A percentile compares a stretch with the other conserved stretches of the same genome.
Conservation (phyloP, 2,113 vertebrate species). For the Cyprinodon brontotheroides region DNA sequence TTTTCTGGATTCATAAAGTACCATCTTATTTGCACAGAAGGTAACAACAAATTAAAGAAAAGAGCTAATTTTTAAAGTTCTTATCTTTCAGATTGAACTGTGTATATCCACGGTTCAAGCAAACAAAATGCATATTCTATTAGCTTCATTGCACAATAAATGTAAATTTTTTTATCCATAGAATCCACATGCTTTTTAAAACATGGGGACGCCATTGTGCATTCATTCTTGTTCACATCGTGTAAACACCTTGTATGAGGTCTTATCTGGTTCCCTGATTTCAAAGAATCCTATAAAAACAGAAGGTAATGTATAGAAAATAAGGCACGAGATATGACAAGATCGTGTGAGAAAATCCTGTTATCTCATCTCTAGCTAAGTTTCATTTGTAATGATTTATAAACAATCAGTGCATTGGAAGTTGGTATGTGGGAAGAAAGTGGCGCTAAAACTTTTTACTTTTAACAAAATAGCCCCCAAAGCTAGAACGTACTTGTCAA, state of each 20-base stretch:
- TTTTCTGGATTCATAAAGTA: background rate
- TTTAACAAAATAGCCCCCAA: background rate
- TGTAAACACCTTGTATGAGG: slow-evolving; percentile 3
- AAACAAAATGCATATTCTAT: too few species aligned
- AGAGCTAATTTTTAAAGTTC: background rate
- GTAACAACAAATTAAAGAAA: background rate
- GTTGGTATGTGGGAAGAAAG: too few species aligned
- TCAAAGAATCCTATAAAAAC: slow-evolving; percentile 11
- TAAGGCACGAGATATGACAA: background rate
- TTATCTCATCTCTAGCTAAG: background rate
- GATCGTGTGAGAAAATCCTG: background rate
- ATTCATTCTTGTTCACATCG: too few species aligned
- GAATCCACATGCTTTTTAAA: too few species aligned
- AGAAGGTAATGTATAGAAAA: background rate
- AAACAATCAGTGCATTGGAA: background rate
- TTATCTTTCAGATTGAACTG: too few species aligned
- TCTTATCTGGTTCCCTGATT: slow-evolving; percentile 1
- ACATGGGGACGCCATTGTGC: too few species aligned
- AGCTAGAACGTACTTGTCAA: background rate
- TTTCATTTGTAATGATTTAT: background rate
- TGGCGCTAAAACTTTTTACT: background rate
- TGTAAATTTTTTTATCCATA: background rate
- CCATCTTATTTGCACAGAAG: background rate
- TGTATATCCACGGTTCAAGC: too few species aligned
- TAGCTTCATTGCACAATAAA: background rate